These are phyloP conservation scores for Lepidocyrtinus sp. DNA, from an alignment of 2,888 invertebrate species.

Conservation along the genomic window DNA sequence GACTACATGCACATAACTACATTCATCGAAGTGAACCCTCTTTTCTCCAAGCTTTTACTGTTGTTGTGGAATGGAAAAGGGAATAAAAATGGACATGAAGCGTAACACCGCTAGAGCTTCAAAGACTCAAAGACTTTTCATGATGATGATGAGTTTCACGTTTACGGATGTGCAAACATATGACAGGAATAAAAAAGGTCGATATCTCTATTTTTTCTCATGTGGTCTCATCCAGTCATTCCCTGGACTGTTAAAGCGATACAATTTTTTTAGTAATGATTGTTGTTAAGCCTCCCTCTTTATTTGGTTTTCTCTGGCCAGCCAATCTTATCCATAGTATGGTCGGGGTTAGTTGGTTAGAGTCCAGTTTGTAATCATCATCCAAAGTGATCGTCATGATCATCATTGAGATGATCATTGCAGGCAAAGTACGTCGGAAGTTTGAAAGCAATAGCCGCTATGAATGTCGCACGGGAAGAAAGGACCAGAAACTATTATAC, in stretches of 20 bases:
- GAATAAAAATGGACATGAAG: constrained; percentile 28
- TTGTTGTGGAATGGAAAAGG: constrained; percentile 25
- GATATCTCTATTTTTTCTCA: neutral
- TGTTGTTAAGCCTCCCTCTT: neutral
- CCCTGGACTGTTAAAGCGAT: constrained; percentile 1
- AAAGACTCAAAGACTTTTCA: neutral
- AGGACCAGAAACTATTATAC: constrained; percentile 20
- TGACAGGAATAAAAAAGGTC: constrained; percentile 23
- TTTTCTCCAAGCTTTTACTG: neutral
- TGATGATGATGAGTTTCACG: constrained; percentile 30
- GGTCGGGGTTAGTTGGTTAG: too few relatives aligned
- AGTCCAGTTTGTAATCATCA: neutral
- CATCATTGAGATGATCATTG: constrained; percentile 21
- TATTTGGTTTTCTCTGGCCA: constrained; percentile 12
- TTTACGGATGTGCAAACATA: constrained; percentile 30
- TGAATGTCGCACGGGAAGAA: neutral
- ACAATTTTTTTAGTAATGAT: neutral
- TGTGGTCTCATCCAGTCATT: neutral
- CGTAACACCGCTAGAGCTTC: neutral
- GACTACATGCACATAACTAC: neutral
- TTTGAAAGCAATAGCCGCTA: constrained; percentile 30
- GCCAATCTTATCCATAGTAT: constrained; percentile 35
- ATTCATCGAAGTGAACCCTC: neutral
- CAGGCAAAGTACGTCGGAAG: neutral
- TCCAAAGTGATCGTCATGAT: constrained; percentile 17